Conservation (phyloP, 2,888 invertebrate genomes). For the Amblyjoppa fuscipennis region DNA sequence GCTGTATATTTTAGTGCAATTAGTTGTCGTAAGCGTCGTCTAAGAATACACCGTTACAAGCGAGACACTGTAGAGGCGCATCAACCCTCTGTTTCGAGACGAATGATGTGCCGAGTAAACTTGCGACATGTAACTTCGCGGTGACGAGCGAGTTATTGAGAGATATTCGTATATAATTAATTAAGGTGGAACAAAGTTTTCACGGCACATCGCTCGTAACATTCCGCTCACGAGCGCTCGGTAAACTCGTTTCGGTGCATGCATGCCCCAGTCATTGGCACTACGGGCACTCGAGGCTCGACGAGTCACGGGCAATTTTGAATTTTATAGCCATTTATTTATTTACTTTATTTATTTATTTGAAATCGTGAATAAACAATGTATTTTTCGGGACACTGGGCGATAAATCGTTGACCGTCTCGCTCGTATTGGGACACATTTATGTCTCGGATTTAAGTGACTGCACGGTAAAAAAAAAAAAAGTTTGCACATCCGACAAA, state of each 20-base stretch:
- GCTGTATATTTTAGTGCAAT: slow-evolving; percentile 18
- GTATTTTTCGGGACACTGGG: not conserved
- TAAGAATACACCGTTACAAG: slow-evolving; percentile 76
- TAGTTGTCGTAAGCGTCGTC: slow-evolving; percentile 65
- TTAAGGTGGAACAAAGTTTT: slow-evolving; percentile 5
- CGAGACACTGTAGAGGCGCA: slow-evolving; percentile 19
- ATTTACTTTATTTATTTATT: too few species aligned
- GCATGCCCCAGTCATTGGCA: slow-evolving; percentile 4
- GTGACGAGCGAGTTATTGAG: slow-evolving; percentile 16
- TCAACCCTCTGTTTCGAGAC: not conserved
- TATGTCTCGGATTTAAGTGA: too few species aligned
- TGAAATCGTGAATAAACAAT: not conserved
- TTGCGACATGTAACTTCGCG: not conserved
- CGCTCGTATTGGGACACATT: not conserved
- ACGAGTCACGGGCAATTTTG: not conserved
- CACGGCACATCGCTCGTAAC: slow-evolving; percentile 28
- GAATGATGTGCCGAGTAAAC: slow-evolving; percentile 35
- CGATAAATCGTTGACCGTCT: not conserved
- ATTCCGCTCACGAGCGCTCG: slow-evolving; percentile 2
- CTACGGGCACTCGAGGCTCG: not conserved
- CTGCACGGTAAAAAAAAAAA: too few species aligned
- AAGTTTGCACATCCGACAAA: too few species aligned
- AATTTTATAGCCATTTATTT: not conserved
- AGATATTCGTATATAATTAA: slow-evolving; percentile 27
- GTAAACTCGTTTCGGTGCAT: not conserved